Evolutionary conservation across 2,797 vertebrate genomes (phyloP).

Genomic region (Hypotaenidia philippensis): DNA sequence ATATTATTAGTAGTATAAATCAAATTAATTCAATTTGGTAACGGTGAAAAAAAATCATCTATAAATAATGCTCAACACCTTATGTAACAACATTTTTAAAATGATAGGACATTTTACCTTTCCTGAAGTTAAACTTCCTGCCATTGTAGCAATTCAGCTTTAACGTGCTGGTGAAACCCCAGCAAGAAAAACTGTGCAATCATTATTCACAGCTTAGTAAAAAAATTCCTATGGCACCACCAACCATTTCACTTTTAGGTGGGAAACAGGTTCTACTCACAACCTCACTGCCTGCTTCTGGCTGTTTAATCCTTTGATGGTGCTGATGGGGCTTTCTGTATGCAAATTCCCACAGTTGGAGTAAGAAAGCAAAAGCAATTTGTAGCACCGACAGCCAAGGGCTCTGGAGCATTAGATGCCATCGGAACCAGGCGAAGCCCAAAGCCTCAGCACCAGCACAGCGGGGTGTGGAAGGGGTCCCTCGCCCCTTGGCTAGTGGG

Average conservation of each 20-base stretch:
- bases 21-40: neutral
- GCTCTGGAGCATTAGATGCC: rapidly evolving
- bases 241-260: neutral
- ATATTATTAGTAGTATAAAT: neutral
- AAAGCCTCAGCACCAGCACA: rapidly evolving
- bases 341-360: neutral
- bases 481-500: rapidly evolving
- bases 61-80: neutral
- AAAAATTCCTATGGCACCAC: neutral
- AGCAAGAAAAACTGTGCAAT: neutral
- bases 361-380: neutral
- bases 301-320: neutral
- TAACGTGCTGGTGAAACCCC: neutral
- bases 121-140: neutral
- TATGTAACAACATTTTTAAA: neutral
- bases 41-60: neutral
- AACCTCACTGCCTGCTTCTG: neutral
- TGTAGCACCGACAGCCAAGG: neutral
- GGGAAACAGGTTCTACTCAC: neutral
- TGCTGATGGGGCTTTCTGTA: neutral
- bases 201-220: neutral
- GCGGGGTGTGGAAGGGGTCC: rapidly evolving
- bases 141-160: neutral
- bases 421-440: rapidly evolving
- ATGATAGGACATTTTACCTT: neutral